Evolutionary conservation across 2,113 vertebrate species (phyloP), one percentile per base, ranked within the genome.

Genomic region (Amphilophus citrinellus): DNA sequence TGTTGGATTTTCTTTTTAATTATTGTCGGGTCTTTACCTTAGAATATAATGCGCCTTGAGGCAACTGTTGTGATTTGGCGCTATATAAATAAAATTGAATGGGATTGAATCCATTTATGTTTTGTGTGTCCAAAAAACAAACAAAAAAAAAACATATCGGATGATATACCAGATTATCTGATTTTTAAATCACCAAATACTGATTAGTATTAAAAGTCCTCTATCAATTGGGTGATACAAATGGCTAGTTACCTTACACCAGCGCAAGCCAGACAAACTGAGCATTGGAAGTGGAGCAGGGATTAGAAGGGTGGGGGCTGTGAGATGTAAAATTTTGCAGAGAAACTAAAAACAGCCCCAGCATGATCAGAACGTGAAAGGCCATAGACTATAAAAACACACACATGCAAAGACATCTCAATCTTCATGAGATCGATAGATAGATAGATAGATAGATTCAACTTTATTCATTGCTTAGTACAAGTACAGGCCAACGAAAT

Each of bases 291-390:
- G 77, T 50, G 20, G 59, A 24, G 61, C 17, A 17, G 75, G 17
- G 58, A 66, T 27, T 44, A 24, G 50, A 37, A 47, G 32, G 37
- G 39, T 11, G 24, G 61, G 3, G 42, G 62, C 27, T 77, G 35
- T 58, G 50, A 76, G 84, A 84, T 84, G 85, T 84, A 76, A 87
- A 39, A 82, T 66, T 77, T 83, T 73, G 76, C 75, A 83, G 58
- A 73, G 32, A 22, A 57, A 63, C 79, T 53, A 86, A 80, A 88
- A 84, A 75, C 75, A 85, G 68, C 78, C 85, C 66, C 79, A 86
- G 76, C 62, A 85, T 30, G 77, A 78, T 58, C 35, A 76, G 24
- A 68, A 85, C 66, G 14, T 80, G 35, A 87, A 84, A 88, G 71
- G 77, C 76, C 11, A 83, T 27, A 57, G 35, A 75, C 39, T 18